Conservation (phyloP, 2,888 invertebrate genomes). For the Thecocarcelia acutangulata region DNA sequence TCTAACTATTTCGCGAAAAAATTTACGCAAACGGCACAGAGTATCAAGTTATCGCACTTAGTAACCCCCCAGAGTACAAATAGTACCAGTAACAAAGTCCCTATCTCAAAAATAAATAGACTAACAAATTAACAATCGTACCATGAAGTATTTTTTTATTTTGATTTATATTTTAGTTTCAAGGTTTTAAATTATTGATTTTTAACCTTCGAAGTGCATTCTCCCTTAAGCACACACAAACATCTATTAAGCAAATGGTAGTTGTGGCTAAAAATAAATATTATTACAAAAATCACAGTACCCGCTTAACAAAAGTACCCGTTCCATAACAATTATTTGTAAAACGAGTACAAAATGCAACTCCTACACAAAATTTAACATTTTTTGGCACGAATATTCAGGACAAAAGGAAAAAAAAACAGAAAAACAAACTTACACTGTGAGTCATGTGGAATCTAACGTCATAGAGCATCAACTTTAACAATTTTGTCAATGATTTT, state of each 20-base stretch:
- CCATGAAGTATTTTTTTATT: neutral
- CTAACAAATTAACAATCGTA: no score
- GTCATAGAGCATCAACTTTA: slow-evolving; percentile 4
- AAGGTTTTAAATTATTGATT: slow-evolving; percentile 58
- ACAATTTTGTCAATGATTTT: slow-evolving; percentile 6
- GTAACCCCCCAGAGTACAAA: no score
- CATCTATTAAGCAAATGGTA: slow-evolving; percentile 5
- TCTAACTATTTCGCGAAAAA: no score
- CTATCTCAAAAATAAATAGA: no score
- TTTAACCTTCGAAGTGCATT: slow-evolving; percentile 38
- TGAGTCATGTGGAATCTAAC: slow-evolving; percentile 29
- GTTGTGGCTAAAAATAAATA: slow-evolving; percentile 42
- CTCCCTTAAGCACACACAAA: neutral
- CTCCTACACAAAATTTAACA: slow-evolving; percentile 47
- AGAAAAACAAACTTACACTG: neutral
- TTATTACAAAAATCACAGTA: slow-evolving; percentile 38
- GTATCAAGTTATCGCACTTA: no score
- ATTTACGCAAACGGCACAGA: no score
- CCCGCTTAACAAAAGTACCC: slow-evolving; percentile 31
- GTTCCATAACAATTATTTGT: slow-evolving; percentile 5
- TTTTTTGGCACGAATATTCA: slow-evolving; percentile 53
- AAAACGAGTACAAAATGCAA: neutral
- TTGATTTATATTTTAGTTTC: slow-evolving; percentile 36
- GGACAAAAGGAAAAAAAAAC: neutral
- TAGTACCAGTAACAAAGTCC: no score